phyloP scores from a whole-genome alignment of 2,797 vertebrate genomes.

The Nyctalus aviator region DNA sequence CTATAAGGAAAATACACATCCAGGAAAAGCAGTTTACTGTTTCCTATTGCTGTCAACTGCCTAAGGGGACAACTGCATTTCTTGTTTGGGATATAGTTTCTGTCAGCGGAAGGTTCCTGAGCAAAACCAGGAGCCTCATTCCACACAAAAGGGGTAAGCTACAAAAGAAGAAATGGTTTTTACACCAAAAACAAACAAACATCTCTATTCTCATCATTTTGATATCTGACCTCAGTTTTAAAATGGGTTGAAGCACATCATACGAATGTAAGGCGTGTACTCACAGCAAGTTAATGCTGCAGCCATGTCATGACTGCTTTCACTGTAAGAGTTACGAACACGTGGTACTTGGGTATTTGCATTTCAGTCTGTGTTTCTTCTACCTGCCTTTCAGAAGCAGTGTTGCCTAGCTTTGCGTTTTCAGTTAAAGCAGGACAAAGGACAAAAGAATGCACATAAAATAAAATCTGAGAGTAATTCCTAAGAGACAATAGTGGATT shows the following conservation, averaged over 20 bases:
- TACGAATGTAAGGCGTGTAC: background rate
- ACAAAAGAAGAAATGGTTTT: background rate
- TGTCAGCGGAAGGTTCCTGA: background rate
- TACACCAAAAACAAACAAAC: background rate
- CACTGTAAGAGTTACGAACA: background rate
- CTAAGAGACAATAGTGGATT: background rate
- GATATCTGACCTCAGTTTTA: background rate
- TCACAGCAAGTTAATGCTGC: background rate
- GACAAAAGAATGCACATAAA: background rate
- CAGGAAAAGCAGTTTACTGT: background rate
- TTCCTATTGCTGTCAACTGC: background rate
- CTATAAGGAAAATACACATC: background rate
- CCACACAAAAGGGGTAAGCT: background rate
- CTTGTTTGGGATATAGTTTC: background rate
- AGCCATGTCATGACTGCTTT: background rate
- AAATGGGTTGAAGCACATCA: background rate
- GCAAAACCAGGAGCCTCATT: background rate
- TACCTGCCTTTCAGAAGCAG: background rate
- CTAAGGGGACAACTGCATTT: background rate
- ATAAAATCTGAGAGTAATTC: background rate
- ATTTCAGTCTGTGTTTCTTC: background rate
- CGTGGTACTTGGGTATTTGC: background rate
- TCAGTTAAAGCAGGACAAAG: background rate
- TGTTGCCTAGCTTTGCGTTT: background rate
- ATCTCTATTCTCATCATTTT: conserved; percentile 32